Percentiles rank a stretch among this genome's conserved stretches.
These are phyloP conservation scores for Tarsius wallacei DNA, from an alignment of 2,797 vertebrate species.

Conservation along the genomic window DNA sequence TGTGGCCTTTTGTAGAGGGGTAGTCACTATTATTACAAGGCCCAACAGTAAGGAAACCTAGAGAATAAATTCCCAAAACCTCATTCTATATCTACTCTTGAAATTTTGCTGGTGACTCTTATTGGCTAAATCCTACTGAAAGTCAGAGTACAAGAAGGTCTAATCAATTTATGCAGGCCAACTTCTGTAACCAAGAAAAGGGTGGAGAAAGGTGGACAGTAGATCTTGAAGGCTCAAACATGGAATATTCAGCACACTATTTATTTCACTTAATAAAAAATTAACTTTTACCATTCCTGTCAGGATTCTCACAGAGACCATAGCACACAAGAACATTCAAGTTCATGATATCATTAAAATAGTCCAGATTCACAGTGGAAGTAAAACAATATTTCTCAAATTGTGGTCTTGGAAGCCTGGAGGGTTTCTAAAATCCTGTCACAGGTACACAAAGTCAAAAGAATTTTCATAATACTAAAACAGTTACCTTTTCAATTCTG, in stretches of 20 bases:
- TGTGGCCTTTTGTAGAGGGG: background rate
- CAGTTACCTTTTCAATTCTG: background rate
- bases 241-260: background rate
- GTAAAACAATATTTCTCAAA: background rate
- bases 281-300: background rate
- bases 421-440: background rate
- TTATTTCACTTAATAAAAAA: background rate
- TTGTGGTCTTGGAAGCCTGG: background rate
- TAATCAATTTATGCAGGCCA: background rate
- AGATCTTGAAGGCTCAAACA: background rate
- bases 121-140: background rate
- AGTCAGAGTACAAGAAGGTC: background rate
- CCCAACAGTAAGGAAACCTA: background rate
- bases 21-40: background rate
- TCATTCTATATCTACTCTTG: background rate
- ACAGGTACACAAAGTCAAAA: background rate
- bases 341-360: background rate
- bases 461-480: background rate
- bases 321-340: too few species aligned
- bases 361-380: background rate
- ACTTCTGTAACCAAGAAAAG: background rate
- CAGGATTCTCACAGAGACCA: background rate
- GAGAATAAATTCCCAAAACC: background rate
- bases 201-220: background rate
- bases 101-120: background rate